Conservation (phyloP, 2,113 vertebrate species). For the Theristicus caerulescens region DNA sequence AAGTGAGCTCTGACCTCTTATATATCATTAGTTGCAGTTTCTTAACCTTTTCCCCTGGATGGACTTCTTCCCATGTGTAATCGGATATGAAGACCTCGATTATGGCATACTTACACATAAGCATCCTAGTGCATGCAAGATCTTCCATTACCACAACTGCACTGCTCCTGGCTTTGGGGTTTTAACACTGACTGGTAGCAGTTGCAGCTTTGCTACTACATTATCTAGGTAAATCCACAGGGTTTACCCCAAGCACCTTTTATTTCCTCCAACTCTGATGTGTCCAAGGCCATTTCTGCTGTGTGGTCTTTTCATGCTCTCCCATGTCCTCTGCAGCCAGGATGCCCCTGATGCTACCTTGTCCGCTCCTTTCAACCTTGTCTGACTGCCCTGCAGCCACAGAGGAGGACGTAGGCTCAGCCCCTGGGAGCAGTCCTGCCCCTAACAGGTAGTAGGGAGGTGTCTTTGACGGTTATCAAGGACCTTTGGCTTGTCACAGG, state of each 20-base stretch:
- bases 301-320: neutral
- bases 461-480: neutral
- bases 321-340: neutral
- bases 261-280: neutral
- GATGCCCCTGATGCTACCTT: neutral
- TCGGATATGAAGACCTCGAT: neutral
- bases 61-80: neutral
- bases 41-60: neutral
- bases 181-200: neutral
- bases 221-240: neutral
- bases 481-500: neutral
- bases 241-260: neutral
- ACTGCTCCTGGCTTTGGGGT: neutral
- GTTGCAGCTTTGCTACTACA: neutral
- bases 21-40: neutral
- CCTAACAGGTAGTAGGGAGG: neutral
- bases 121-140: neutral
- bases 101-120: neutral
- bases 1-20: neutral
- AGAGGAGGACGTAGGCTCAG: neutral
- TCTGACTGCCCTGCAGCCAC: neutral
- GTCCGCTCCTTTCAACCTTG: neutral
- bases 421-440: neutral
- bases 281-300: neutral
- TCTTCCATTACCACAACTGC: neutral